These are phyloP conservation scores for Struthidea cinerea DNA, from an alignment of 2,113 vertebrate genomes.

Conservation along the genomic window DNA sequence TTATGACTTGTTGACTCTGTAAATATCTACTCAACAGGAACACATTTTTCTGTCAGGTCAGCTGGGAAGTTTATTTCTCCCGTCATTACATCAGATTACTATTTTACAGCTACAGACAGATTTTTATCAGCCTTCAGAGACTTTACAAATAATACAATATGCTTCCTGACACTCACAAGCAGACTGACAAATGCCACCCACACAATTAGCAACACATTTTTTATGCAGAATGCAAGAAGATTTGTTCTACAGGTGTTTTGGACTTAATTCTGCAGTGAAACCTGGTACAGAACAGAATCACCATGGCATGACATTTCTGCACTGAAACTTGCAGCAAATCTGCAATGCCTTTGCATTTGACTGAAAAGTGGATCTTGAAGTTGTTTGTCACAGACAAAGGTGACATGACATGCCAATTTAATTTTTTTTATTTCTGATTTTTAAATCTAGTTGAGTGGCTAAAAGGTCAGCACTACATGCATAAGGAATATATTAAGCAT, in stretches of 20 bases:
- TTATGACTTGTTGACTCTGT: not conserved
- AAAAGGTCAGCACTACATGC: not conserved
- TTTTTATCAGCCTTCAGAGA: conserved; percentile 22
- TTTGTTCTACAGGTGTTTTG: conserved; percentile 17
- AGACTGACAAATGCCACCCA: conserved; percentile 43
- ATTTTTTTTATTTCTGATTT: not conserved
- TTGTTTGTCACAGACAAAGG: not conserved
- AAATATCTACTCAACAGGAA: not conserved
- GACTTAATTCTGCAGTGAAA: conserved; percentile 16
- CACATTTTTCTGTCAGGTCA: conserved; percentile 15
- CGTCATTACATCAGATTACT: conserved; percentile 23
- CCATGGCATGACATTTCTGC: not conserved
- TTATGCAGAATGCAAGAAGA: not conserved
- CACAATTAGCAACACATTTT: not conserved
- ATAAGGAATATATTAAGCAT: not conserved
- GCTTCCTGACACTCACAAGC: conserved; percentile 18
- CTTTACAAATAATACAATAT: conserved; percentile 42
- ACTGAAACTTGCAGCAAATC: not conserved
- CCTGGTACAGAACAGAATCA: not conserved
- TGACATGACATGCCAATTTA: not conserved
- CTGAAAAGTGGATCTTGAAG: not conserved
- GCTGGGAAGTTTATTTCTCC: conserved; percentile 28
- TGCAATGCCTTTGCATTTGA: not conserved
- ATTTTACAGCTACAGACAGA: conserved; percentile 37
- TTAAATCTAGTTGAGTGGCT: not conserved